Evolutionary conservation across 2,888 invertebrate species (phyloP).

Genomic region (Macaria notata): DNA sequence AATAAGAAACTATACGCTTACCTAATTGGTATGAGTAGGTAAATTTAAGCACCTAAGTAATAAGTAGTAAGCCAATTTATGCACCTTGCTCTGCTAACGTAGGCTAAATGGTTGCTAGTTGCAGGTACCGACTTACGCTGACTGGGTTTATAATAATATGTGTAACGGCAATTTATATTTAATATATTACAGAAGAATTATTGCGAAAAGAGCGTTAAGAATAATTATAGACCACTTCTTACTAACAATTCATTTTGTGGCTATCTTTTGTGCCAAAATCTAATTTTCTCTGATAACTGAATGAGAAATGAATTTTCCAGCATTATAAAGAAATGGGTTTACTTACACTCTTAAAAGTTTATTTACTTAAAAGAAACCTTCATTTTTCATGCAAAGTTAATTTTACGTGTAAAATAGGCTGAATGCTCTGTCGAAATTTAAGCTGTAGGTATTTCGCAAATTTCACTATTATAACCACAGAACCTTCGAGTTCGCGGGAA

Average conservation of each 20-base stretch:
- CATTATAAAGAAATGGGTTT: no score
- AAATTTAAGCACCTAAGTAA: no score
- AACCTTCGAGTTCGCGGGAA: no score
- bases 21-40: not conserved
- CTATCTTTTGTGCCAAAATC: not conserved
- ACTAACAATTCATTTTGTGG: not conserved
- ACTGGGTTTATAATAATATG: not conserved
- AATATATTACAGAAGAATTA: not conserved
- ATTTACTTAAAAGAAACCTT: no score
- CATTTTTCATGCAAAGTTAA: no score
- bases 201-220: not conserved
- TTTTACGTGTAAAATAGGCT: no score
- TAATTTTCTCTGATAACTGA: not conserved
- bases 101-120: conserved; percentile 3
- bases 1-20: not conserved
- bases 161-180: not conserved
- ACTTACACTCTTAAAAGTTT: no score
- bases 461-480: no score
- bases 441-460: no score
- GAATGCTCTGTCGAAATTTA: no score
- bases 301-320: no score
- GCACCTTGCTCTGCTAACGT: conserved; percentile 8
- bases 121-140: not conserved
- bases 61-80: not conserved
- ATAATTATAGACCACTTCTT: not conserved